A percentile compares a stretch with the other conserved stretches of the same genome.
Evolutionary conservation across 2,113 vertebrate species (phyloP).

Genomic region (Gila orcuttii): DNA sequence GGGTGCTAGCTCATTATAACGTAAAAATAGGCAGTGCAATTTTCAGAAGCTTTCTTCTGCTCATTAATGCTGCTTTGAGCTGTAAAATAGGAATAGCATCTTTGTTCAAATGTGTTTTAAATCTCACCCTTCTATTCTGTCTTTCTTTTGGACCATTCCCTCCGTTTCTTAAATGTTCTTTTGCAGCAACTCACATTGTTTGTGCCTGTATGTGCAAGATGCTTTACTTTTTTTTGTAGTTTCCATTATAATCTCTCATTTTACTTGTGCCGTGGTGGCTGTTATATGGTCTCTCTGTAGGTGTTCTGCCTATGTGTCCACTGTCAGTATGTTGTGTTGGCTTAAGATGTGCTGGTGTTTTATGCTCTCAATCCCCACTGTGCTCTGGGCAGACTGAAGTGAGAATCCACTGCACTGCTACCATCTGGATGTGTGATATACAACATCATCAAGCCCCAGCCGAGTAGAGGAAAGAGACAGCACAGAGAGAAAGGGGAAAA

Average conservation of each 20-base stretch:
- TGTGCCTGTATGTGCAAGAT: background rate
- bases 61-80: too few species aligned
- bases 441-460: slow-evolving; percentile 16
- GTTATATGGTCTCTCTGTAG: slow-evolving; percentile 12
- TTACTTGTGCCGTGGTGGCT: background rate
- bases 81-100: too few species aligned
- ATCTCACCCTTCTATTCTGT: too few species aligned
- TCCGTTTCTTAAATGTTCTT: background rate
- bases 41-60: background rate
- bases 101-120: too few species aligned
- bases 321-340: slow-evolving; percentile 28
- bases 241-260: background rate
- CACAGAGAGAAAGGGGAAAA: background rate
- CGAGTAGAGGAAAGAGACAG: slow-evolving; percentile 6
- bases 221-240: background rate
- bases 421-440: slow-evolving; percentile 16
- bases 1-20: background rate
- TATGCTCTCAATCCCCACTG: background rate
- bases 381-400: slow-evolving; percentile 35
- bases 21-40: background rate
- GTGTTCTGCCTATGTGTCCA: slow-evolving; percentile 25
- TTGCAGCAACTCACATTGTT: background rate
- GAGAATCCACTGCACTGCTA: slow-evolving; percentile 27
- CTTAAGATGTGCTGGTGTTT: slow-evolving; percentile 32
- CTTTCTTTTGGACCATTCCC: background rate